These are phyloP conservation scores for Hofmannophila pseudospretella DNA, from an alignment of 2,888 invertebrate species.

Conservation along the genomic window DNA sequence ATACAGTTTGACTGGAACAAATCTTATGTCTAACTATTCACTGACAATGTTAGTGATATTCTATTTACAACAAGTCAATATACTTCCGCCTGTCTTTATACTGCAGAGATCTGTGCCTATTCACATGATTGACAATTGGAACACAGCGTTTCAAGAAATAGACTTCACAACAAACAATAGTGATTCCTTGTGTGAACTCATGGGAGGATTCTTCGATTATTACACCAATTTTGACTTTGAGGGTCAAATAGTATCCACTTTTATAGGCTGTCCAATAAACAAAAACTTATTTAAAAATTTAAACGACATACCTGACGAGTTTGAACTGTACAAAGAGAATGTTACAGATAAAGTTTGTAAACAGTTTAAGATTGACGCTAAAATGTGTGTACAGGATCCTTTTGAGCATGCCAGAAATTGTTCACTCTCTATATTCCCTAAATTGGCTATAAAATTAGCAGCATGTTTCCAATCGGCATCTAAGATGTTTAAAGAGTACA, in stretches of 20 bases:
- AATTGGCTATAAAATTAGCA: slow-evolving; percentile 14
- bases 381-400: slow-evolving; percentile 30
- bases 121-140: slow-evolving; percentile 66
- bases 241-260: slow-evolving; percentile 22
- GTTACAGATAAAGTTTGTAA: slow-evolving; percentile 8
- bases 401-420: slow-evolving; percentile 30
- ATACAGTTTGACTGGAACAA: slow-evolving; percentile 65
- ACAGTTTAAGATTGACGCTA: slow-evolving; percentile 16
- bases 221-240: slow-evolving; percentile 29
- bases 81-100: slow-evolving; percentile 68
- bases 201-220: slow-evolving; percentile 36
- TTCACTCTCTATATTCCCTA: slow-evolving; percentile 19
- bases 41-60: slow-evolving; percentile 80
- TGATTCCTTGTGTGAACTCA: slow-evolving; percentile 24
- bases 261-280: slow-evolving; percentile 19
- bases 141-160: slow-evolving; percentile 61
- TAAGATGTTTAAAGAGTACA: slow-evolving; percentile 13
- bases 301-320: slow-evolving; percentile 19
- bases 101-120: slow-evolving; percentile 44
- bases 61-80: slow-evolving; percentile 78
- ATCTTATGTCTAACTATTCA: slow-evolving; percentile 78
- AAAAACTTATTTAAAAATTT: slow-evolving; percentile 15
- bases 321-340: slow-evolving; percentile 20
- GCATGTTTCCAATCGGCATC: slow-evolving; percentile 13
- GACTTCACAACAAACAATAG: slow-evolving; percentile 7